A percentile compares a stretch with the other conserved stretches of the same genome.
phyloP scores from a whole-genome alignment of 2,888 invertebrate genomes.

The Cyclophora albipunctata region DNA sequence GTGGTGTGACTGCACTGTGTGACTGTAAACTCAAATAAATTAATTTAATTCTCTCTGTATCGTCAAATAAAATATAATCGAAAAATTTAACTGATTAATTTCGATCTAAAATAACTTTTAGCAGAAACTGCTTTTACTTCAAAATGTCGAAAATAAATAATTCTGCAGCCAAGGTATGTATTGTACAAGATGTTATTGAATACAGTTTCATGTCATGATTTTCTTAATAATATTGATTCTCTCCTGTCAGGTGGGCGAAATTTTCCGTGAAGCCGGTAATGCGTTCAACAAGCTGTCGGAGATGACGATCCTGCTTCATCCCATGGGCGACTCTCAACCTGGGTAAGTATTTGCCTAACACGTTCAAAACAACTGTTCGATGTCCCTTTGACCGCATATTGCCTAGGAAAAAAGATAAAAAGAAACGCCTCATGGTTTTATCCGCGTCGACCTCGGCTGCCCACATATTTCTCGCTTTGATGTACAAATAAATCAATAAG shows the following conservation, averaged over 20 bases:
- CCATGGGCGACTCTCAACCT: slow-evolving; percentile 88
- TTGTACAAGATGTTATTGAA: neutral
- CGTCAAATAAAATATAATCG: too few species aligned
- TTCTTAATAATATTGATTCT: slow-evolving; percentile 6
- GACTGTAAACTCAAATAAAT: too few species aligned
- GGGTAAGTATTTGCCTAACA: slow-evolving; percentile 70
- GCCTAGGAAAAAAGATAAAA: too few species aligned
- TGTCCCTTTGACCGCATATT: neutral
- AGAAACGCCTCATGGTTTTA: neutral
- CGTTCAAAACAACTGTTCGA: neutral
- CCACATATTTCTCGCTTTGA: too few species aligned
- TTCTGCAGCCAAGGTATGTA: slow-evolving; percentile 37
- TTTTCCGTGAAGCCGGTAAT: slow-evolving; percentile 95
- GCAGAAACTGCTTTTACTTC: too few species aligned
- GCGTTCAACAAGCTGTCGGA: slow-evolving; percentile 96
- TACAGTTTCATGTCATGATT: neutral
- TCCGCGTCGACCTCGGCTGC: too few species aligned
- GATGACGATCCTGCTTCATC: slow-evolving; percentile 94
- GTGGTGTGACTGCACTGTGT: too few species aligned
- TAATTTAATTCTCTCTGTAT: too few species aligned
- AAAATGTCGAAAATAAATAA: slow-evolving; percentile 29
- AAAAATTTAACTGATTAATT: too few species aligned
- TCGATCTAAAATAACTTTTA: too few species aligned
- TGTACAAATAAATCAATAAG: too few species aligned
- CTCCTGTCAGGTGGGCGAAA: slow-evolving; percentile 89